A percentile compares a stretch with the other conserved stretches of the same genome.
Evolutionary conservation across 2,888 invertebrate species (phyloP).

Genomic region (Cataglyphis altisquamis): DNA sequence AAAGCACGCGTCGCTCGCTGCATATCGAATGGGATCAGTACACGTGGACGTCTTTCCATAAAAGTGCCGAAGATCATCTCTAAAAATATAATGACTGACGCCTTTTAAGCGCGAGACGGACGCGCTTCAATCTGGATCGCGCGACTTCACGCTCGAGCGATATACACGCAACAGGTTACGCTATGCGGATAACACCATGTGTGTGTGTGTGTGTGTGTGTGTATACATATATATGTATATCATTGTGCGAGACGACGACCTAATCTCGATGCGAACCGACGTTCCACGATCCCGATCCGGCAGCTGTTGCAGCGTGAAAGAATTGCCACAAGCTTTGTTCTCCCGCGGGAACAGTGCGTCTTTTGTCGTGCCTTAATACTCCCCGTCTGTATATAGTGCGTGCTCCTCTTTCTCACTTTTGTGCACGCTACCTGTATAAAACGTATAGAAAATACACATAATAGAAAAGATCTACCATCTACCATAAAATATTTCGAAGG

Average conservation of each 20-base stretch:
- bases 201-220: too few relatives aligned
- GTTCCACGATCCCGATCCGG: slow-evolving; percentile 4
- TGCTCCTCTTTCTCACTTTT: not conserved
- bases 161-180: slow-evolving; percentile 61
- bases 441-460: not conserved
- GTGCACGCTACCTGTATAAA: not conserved
- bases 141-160: slow-evolving; percentile 44
- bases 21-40: slow-evolving; percentile 3
- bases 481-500: not conserved
- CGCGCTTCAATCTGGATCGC: slow-evolving; percentile 63
- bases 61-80: slow-evolving; percentile 75
- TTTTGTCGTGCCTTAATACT: slow-evolving; percentile 44
- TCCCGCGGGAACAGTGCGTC: slow-evolving; percentile 40
- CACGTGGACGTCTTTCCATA: slow-evolving; percentile 64
- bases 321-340: slow-evolving; percentile 50
- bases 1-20: not conserved
- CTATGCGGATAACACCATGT: not conserved
- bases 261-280: slow-evolving; percentile 36
- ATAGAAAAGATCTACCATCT: not conserved
- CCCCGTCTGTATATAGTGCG: not conserved
- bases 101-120: slow-evolving; percentile 53
- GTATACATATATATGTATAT: not conserved
- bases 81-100: slow-evolving; percentile 77
- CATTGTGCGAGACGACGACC: not conserved
- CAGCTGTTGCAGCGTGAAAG: slow-evolving; percentile 40